A percentile compares a stretch with the other conserved stretches of the same genome.
These are phyloP conservation scores for Kryptolebias marmoratus DNA, from an alignment of 2,113 vertebrate genomes.

Conservation along the genomic window DNA sequence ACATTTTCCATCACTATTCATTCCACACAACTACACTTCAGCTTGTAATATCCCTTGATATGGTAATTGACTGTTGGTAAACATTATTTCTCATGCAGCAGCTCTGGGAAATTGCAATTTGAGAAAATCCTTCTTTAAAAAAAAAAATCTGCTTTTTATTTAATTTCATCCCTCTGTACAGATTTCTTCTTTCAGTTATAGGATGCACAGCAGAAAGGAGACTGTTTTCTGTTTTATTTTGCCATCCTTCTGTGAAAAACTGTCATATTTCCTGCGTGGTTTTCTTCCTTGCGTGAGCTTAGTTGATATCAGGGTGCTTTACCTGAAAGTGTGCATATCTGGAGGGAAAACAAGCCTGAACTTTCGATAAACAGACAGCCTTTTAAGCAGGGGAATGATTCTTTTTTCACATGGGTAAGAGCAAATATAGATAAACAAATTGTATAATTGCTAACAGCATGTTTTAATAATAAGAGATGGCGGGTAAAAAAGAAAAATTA, in stretches of 20 bases:
- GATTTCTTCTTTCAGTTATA: conserved; percentile 8
- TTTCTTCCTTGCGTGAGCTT: too few relatives aligned
- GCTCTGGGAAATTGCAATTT: conserved; percentile 54
- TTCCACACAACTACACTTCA: conserved; percentile 39
- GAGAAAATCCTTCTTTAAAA: conserved; percentile 51
- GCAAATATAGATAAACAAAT: neutral
- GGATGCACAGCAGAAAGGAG: neutral
- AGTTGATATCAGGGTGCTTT: neutral
- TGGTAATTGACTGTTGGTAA: conserved; percentile 67
- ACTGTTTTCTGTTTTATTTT: conserved; percentile 8
- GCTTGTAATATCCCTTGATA: conserved; percentile 54
- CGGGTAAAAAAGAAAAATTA: neutral
- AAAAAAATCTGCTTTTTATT: conserved; percentile 46
- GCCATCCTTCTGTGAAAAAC: neutral
- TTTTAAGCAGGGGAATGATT: neutral
- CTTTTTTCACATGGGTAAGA: neutral
- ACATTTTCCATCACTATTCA: conserved; percentile 53
- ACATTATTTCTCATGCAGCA: conserved; percentile 63
- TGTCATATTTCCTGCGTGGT: neutral
- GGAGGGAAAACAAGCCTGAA: neutral
- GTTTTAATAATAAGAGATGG: neutral
- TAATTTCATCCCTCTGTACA: conserved; percentile 7
- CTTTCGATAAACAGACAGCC: conserved; percentile 14
- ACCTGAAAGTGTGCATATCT: neutral
- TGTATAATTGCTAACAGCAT: neutral